These are phyloP conservation scores for Ctenopoma multispine DNA, from an alignment of 2,797 vertebrate genomes.

Conservation along the genomic window DNA sequence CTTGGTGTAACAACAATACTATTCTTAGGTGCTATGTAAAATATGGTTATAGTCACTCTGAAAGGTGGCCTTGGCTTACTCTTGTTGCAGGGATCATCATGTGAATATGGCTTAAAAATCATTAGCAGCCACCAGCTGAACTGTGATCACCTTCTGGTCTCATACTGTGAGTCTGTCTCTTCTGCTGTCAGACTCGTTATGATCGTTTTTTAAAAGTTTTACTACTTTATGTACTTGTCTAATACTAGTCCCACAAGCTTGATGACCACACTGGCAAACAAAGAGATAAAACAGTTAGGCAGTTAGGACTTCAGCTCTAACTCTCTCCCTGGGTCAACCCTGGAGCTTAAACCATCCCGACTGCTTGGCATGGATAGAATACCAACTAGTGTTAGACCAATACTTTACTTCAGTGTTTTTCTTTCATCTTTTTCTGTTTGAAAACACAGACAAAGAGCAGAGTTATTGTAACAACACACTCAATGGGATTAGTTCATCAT, in stretches of 20 bases:
- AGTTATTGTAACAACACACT: constrained; percentile 19
- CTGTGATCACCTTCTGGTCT: constrained; percentile 12
- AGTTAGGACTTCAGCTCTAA: constrained; percentile 3
- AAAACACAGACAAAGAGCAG: constrained; percentile 3
- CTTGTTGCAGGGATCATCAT: neutral
- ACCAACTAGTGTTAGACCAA: constrained; percentile 10
- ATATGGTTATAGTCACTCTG: constrained; percentile 9
- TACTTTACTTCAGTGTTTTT: neutral
- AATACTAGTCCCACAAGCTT: neutral
- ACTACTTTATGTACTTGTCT: constrained; percentile 16
- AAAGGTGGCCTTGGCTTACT: constrained; percentile 9
- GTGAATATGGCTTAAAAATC: constrained; percentile 1
- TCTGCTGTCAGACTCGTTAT: neutral
- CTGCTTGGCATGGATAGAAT: constrained; percentile 14
- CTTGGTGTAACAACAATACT: constrained; percentile 43
- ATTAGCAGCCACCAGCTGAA: constrained; percentile 3
- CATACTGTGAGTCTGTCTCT: neutral
- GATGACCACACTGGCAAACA: neutral
- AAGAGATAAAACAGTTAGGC: constrained; percentile 1
- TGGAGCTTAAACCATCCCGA: constrained; percentile 3
- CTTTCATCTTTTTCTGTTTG: constrained; percentile 5
- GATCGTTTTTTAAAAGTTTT: neutral
- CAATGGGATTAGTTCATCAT: constrained; percentile 46
- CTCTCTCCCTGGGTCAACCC: constrained; percentile 4
- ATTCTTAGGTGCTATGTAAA: constrained; percentile 54